These are phyloP conservation scores for Pyrrhura leucotis DNA, from an alignment of 2,797 vertebrate genomes.

Conservation along the genomic window DNA sequence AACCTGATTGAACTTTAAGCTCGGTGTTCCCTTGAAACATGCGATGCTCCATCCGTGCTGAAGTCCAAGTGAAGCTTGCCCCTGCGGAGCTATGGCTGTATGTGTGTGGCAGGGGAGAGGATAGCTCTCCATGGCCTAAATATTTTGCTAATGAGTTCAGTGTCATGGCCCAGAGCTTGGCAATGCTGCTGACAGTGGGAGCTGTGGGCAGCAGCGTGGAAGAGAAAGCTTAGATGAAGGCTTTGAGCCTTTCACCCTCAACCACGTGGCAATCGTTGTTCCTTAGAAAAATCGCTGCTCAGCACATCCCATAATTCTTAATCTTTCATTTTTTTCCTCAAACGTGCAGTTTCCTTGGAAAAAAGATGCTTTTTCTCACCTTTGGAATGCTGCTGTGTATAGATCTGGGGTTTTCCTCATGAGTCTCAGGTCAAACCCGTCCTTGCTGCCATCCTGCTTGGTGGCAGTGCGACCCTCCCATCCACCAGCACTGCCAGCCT, in stretches of 20 bases:
- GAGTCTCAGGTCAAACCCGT: neutral
- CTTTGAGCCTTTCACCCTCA: neutral
- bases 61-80: neutral
- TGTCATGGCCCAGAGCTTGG: slow-evolving; percentile 1
- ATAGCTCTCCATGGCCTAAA: slow-evolving; percentile 23
- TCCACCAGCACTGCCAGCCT: neutral
- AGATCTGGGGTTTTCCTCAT: neutral
- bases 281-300: neutral
- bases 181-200: neutral
- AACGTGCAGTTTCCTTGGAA: neutral
- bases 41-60: neutral
- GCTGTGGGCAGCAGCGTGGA: neutral
- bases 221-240: neutral
- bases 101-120: neutral
- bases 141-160: slow-evolving; percentile 46
- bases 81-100: accelerated
- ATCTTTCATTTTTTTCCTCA: accelerated
- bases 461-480: neutral
- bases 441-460: accelerated
- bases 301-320: accelerated
- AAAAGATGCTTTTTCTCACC: neutral
- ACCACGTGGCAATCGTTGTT: neutral
- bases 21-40: accelerated
- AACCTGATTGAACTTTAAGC: neutral
- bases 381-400: neutral